phyloP scores from a whole-genome alignment of 1,140 invertebrate genomes.

The Brachionus rotundiformis region DNA sequence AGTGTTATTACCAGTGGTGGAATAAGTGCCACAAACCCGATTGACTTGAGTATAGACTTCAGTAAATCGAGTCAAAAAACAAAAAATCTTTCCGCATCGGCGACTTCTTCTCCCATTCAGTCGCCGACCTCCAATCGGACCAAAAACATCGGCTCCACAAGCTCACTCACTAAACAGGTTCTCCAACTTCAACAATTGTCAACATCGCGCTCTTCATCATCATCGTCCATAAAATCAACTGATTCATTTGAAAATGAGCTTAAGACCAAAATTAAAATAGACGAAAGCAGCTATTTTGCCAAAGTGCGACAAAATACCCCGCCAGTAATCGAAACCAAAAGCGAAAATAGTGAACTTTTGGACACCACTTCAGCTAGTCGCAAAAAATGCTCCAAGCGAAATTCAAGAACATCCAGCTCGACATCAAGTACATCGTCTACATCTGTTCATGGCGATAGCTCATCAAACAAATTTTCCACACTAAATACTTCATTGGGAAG shows the following conservation, averaged over 20 bases:
- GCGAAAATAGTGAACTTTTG: background rate
- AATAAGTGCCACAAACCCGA: background rate
- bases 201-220: background rate
- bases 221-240: constrained; percentile 26
- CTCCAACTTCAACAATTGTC: background rate
- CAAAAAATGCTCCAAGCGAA: background rate
- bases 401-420: constrained; percentile 36
- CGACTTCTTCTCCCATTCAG: background rate
- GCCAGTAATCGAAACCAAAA: background rate
- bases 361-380: background rate
- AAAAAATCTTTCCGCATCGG: background rate
- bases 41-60: background rate
- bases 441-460: background rate
- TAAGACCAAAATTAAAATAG: constrained; percentile 15
- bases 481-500: background rate
- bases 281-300: constrained; percentile 17
- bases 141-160: background rate
- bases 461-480: background rate
- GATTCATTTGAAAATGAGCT: constrained; percentile 32
- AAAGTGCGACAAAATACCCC: background rate
- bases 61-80: background rate
- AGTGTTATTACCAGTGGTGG: background rate
- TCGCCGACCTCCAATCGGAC: background rate
- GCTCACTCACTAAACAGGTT: background rate
- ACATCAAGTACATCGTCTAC: constrained; percentile 21